Base-by-base conservation (phyloP, 2,113 vertebrate genomes). In the Grantiella picta region DNA sequence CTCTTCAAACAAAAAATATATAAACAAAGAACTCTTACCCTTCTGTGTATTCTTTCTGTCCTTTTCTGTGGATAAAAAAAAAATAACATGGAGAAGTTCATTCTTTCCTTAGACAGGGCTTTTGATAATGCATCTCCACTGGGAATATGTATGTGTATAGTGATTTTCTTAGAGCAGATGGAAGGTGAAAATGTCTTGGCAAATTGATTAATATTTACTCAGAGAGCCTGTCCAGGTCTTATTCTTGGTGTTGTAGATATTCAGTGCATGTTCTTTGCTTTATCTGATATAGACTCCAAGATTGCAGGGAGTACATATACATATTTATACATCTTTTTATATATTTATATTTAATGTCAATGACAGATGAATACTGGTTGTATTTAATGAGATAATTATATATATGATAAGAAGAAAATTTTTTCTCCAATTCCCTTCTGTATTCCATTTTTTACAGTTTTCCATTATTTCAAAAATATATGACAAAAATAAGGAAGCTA, bases 191-290 rank as follows among this genome's bases (percentile, higher is more conserved):
- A 88, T 57, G 0, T 72, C 57, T 88, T 80, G 40, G 14, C 33
- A 86, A 40, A 42, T 28, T 60, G 15, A 66, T 82, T 66, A 75
- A 71, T 54, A 70, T 92, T 93, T 86, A 77, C 35, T 54, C 21
- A 64, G 35, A 65, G 14, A 82, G 1, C 8, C 14, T 88, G 11
- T 50, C 21, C 15, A 27, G 1, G 2, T 83, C 56, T 77, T 70
- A 38, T 47, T 80, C 24, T 82, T 40, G 45, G 36, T n/a, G 11
- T 63, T 63, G 9, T 29, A 57, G 36, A 82, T 65, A 94, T 59
- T 76, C 40, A 68, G 31, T 64, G 11, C 5, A 42, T 65, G 10
- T 3, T 56, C 36, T 75, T 86, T 69, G 8, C 16, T 92, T 92
- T 79, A 40, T 56, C 19, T 77, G 54, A 84, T 21, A 20, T 12